A percentile compares a stretch with the other conserved stretches of the same genome.
Evolutionary conservation across 2,888 invertebrate genomes (phyloP).

Genomic region (Xanthorhoe designata): DNA sequence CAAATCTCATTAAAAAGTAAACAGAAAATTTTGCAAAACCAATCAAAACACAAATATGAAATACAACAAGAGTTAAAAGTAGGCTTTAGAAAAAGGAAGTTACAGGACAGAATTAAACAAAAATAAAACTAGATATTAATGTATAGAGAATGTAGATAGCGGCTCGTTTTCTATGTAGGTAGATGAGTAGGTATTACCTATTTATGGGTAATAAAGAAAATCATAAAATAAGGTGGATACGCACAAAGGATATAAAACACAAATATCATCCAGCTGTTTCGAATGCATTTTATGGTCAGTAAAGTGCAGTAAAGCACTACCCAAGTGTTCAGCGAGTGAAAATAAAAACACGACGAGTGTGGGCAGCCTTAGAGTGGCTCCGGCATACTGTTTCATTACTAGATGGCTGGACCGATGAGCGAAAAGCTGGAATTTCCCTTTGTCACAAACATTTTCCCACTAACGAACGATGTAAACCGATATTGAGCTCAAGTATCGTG

Average conservation of each 20-base stretch:
- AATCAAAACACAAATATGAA: slow-evolving; percentile 66
- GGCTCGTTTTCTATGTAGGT: slow-evolving; percentile 6
- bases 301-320: slow-evolving; percentile 57
- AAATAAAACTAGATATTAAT: no score
- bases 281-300: slow-evolving; percentile 55
- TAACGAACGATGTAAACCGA: slow-evolving; percentile 42
- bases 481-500: slow-evolving; percentile 30
- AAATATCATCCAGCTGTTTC: slow-evolving; percentile 50
- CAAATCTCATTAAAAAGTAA: slow-evolving; percentile 83
- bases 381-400: slow-evolving; percentile 72
- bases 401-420: slow-evolving; percentile 69
- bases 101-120: background rate
- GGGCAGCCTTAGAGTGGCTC: slow-evolving; percentile 54
- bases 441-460: slow-evolving; percentile 64
- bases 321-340: slow-evolving; percentile 64
- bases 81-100: slow-evolving; percentile 1
- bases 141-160: background rate
- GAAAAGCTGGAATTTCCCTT: slow-evolving; percentile 70
- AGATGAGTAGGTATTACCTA: background rate
- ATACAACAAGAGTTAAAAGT: slow-evolving; percentile 17
- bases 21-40: slow-evolving; percentile 74
- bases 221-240: slow-evolving; percentile 42
- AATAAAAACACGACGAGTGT: slow-evolving; percentile 61
- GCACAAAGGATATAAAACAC: slow-evolving; percentile 46
- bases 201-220: slow-evolving; percentile 37